Conservation (phyloP, 2,888 invertebrate species). For the Malthinus flaveolus region DNA sequence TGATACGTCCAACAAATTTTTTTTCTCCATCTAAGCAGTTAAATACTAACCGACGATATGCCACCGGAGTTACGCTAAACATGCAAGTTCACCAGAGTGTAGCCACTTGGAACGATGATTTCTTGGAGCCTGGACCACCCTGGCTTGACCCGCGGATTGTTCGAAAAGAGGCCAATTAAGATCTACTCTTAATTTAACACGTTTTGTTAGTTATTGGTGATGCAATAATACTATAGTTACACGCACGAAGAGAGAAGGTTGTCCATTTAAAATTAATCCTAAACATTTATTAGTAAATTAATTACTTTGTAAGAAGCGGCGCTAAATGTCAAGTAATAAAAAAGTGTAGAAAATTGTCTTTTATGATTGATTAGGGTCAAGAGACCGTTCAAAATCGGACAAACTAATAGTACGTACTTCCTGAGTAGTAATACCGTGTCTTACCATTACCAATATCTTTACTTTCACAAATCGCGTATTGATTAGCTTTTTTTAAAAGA, state of each 20-base stretch:
- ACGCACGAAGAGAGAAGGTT: not conserved
- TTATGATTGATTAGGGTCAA: slow-evolving; percentile 13
- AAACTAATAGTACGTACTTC: not conserved
- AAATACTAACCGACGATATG: slow-evolving; percentile 30
- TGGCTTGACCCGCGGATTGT: slow-evolving; percentile 31
- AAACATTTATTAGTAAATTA: slow-evolving; percentile 4
- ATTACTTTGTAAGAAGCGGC: slow-evolving; percentile 3
- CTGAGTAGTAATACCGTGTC: slow-evolving; percentile 4
- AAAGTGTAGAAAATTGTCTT: slow-evolving; percentile 10
- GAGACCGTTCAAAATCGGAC: slow-evolving; percentile 7
- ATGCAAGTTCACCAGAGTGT: slow-evolving; percentile 33
- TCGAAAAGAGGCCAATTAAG: slow-evolving; percentile 33
- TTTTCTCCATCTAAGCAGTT: not conserved
- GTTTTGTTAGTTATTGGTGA: not conserved
- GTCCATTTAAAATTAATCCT: not conserved
- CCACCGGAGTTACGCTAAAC: slow-evolving; percentile 32
- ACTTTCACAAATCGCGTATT: too few relatives aligned
- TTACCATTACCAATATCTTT: not conserved
- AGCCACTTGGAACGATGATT: slow-evolving; percentile 39
- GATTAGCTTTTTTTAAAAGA: too few relatives aligned
- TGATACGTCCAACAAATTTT: too few relatives aligned
- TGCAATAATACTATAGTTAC: too few relatives aligned
- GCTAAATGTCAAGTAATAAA: slow-evolving; percentile 5
- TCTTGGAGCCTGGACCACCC: slow-evolving; percentile 36
- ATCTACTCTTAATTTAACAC: slow-evolving; percentile 25